Base-by-base conservation (phyloP, 2,888 invertebrate species). In the Griposia aprilina region DNA sequence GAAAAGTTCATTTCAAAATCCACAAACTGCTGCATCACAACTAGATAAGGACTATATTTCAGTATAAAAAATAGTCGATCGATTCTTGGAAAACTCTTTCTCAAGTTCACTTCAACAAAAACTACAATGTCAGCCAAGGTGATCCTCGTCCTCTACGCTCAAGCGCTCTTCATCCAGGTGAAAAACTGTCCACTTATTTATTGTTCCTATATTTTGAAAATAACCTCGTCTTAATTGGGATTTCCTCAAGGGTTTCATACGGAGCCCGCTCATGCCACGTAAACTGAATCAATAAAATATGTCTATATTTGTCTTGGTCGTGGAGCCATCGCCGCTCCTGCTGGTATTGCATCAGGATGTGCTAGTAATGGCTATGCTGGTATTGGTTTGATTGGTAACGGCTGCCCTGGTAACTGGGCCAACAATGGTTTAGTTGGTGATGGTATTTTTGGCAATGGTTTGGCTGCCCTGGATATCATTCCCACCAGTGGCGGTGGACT, bases 401-500 rank as follows among this genome's bases (percentile, higher is more conserved):
- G 77, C 45, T 55, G 11, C 11, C n/a, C n/a, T n/a, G 55, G 30
- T 11, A 57, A 57, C 45, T n/a, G n/a, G 5, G n/a, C n/a, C 6
- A 11, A n/a, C 13, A n/a, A 57, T 55, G 55, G 55, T 23, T 2
- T 10, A 3, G 3, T 36, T 36, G 30, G 30, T 36, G 30, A 36
- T 36, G 30, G 30, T 36, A 36, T 36, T 36, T 2, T 36, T 36
- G 30, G 30, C 30, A 36, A 36, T 36, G 30, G 30, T 3, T 36
- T 36, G 30, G 30, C 30, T 36, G 30, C 30, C 30, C 30, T 36
- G 30, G 30, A 36, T 2, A 36, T 36, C 57, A 67, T 76, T 26
- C 79, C 88, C 41, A 86, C 91, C 52, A 80, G 62, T n/a, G 81
- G 86, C 55, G 86, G 87, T 26, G 79, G 52, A 73, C 68, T 88